phyloP scores from a whole-genome alignment of 2,113 vertebrate genomes.

The Perognathus longimembris region DNA sequence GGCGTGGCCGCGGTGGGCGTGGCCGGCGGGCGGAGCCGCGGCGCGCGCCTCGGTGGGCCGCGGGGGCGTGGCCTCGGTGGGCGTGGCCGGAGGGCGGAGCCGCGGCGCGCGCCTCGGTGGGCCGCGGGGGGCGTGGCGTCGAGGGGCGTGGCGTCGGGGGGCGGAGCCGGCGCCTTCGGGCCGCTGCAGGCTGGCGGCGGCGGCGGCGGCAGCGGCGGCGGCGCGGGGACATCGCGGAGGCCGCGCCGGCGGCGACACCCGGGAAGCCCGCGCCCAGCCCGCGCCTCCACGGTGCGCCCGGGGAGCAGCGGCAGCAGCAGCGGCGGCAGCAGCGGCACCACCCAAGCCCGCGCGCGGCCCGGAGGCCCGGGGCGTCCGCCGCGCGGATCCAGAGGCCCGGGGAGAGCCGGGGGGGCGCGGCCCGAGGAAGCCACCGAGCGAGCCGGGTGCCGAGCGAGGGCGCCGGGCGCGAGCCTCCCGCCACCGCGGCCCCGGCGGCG shows the following conservation, averaged over 20 bases:
- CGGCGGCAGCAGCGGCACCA: background rate
- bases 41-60: constrained; percentile 28
- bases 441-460: background rate
- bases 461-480: constrained; percentile 37
- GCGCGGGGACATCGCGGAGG: constrained; percentile 35
- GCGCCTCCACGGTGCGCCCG: constrained; percentile 45
- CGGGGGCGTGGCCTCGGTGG: background rate
- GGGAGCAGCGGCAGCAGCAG: background rate
- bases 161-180: constrained; percentile 24
- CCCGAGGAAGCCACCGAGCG: constrained; percentile 59
- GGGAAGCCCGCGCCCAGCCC: constrained; percentile 62
- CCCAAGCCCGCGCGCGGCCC: background rate
- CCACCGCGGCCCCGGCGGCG: background rate
- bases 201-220: background rate
- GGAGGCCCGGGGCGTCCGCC: background rate
- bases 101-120: constrained; percentile 53
- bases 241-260: background rate
- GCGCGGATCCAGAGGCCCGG: background rate
- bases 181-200: constrained; percentile 55
- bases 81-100: background rate
- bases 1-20: background rate
- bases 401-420: constrained; percentile 60
- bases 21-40: background rate
- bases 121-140: background rate
- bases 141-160: background rate